Base-by-base conservation (phyloP, 2,888 invertebrate species). In the Andricus quercusramuli region DNA sequence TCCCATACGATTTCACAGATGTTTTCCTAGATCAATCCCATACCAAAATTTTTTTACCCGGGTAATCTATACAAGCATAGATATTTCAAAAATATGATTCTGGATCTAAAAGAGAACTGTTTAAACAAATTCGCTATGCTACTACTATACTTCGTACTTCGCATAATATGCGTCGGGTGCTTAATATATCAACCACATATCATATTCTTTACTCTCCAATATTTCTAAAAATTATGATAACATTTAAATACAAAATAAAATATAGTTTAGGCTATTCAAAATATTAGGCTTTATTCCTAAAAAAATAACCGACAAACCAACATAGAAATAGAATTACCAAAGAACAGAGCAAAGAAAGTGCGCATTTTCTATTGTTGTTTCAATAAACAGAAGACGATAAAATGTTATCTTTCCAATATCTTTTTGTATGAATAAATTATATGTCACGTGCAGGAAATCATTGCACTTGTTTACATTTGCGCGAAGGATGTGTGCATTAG, bases 361-460 rank as follows among this genome's bases (percentile, higher is more conserved):
- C 15, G 62, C 56, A 59, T 11, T 59, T 29, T 15, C 25, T 13
- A 15, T 15, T 62, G 25, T 29, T 62, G 4, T 62, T 62, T 62
- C 25, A 15, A 62, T 62, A 47, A 44, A 68, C 41, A 68, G 47
- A 68, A 44, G 68, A 22, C 22, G 44, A 68, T 62, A 62, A 47
- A 68, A 68, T 68, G 17, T 68, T 68, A 25, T 47, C 25, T 25
- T 47, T 68, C 22, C 9, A 68, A 68, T 68, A 68, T 25, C 22
- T 44, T 47, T 68, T 29, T 68, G 44, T 25, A 68, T 66, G 29
- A 70, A 70, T 51, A 51, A 70, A 51, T 51, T 11, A 70, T 51
- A 51, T 32, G 70, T 62, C 59, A 62, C 64, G 77, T 62, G 41
- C 77, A 62, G 41, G 59, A 47, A 62, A 65, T 64, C 41, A 76